These are phyloP conservation scores for Lasioglossum lativentre DNA, from an alignment of 2,888 invertebrate species.

Conservation along the genomic window DNA sequence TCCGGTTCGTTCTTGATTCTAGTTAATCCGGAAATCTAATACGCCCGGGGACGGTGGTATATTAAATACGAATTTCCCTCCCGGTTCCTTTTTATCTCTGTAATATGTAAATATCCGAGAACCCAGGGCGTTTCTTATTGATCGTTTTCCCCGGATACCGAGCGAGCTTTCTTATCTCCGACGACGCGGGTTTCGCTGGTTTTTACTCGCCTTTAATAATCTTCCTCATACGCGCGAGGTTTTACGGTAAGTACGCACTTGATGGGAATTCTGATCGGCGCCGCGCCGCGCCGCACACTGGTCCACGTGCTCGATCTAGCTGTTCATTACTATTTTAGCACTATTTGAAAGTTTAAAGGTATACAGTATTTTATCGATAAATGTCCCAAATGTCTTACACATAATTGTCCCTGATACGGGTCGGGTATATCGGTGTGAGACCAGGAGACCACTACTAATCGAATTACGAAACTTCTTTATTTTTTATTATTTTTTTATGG, in stretches of 20 bases:
- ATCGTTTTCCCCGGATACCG: slow-evolving; percentile 13
- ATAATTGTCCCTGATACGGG: too few relatives aligned
- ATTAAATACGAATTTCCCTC: neutral
- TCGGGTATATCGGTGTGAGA: too few relatives aligned
- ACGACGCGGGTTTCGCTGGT: neutral
- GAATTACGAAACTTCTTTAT: too few relatives aligned
- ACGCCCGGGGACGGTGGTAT: neutral
- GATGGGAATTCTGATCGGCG: neutral
- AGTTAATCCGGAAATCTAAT: neutral
- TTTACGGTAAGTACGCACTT: neutral
- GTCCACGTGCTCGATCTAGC: too few relatives aligned
- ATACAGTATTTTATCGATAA: too few relatives aligned
- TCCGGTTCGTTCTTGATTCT: neutral
- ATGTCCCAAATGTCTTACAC: too few relatives aligned
- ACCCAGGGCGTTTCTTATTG: neutral
- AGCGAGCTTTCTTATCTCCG: neutral
- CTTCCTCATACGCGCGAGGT: neutral
- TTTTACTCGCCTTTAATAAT: slow-evolving; percentile 7
- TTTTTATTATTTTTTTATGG: too few relatives aligned
- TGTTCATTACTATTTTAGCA: too few relatives aligned
- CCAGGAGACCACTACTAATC: too few relatives aligned
- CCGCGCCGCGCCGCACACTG: too few relatives aligned
- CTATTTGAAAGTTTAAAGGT: too few relatives aligned
- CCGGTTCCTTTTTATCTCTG: neutral
- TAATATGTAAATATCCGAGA: slow-evolving; percentile 6